A percentile compares a stretch with the other conserved stretches of the same genome.
Conservation (phyloP, 2,113 vertebrate species). For the Oncorhynchus gorbuscha region DNA sequence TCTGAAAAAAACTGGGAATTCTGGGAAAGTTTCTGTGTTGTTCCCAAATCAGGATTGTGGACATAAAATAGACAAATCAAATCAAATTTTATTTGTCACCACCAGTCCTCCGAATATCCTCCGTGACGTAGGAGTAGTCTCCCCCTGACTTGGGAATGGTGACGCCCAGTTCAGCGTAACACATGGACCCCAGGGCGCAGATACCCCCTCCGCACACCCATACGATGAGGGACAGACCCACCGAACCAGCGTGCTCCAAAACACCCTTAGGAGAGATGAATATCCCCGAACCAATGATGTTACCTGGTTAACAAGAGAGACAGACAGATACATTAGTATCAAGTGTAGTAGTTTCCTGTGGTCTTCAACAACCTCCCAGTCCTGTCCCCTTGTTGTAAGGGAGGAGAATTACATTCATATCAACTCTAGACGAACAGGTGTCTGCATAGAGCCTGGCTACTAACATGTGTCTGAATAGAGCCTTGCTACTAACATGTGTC, state of each 20-base stretch:
- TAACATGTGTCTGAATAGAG: too few species aligned
- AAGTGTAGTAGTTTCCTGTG: not conserved
- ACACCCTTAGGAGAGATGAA: conserved; percentile 98
- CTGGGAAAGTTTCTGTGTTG: too few species aligned
- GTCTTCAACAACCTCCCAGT: not conserved
- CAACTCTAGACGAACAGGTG: too few species aligned
- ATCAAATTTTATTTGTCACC: too few species aligned
- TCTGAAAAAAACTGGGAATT: too few species aligned
- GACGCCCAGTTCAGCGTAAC: conserved; percentile 94
- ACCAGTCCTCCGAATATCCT: conserved; percentile 94
- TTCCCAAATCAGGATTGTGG: too few species aligned
- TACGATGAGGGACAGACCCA: conserved; percentile 91
- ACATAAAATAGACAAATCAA: conserved; percentile 48
- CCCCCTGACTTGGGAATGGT: conserved; percentile 96
- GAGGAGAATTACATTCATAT: too few species aligned
- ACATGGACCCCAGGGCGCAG: conserved; percentile 89
- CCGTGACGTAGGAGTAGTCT: conserved; percentile 96
- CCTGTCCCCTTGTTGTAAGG: too few species aligned
- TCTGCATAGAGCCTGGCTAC: too few species aligned
- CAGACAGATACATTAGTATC: conserved; percentile 1
- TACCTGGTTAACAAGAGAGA: conserved; percentile 73
- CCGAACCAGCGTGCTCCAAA: conserved; percentile 91
- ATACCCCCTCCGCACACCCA: conserved; percentile 92
- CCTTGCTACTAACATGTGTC: too few species aligned
- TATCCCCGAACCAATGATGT: conserved; percentile 98